These are phyloP conservation scores for Lophius americanus DNA, from an alignment of 2,797 vertebrate genomes.

Conservation along the genomic window DNA sequence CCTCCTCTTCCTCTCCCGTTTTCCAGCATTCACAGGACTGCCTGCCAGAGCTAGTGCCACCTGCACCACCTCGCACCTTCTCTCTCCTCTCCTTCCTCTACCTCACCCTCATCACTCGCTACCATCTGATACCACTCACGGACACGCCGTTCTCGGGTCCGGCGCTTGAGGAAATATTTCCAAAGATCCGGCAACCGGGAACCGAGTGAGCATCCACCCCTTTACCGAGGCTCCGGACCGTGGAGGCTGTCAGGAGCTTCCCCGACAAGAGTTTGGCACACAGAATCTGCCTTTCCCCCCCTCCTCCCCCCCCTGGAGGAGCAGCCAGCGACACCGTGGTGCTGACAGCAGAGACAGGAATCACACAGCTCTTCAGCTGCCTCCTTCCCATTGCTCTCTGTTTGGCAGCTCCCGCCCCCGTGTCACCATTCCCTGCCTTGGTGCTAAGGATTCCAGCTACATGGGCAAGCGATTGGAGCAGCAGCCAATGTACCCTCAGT, in stretches of 20 bases:
- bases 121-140: conserved; percentile 46
- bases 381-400: conserved; percentile 58
- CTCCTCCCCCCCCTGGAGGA: conserved; percentile 32
- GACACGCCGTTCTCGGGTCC: conserved; percentile 41
- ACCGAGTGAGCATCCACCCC: conserved; percentile 51
- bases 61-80: conserved; percentile 60
- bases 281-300: conserved; percentile 46
- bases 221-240: conserved; percentile 44
- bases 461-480: conserved; percentile 99
- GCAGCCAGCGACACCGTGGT: conserved; percentile 48
- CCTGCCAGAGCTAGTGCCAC: conserved; percentile 66
- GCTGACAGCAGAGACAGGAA: conserved; percentile 57
- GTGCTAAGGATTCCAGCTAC: conserved; percentile 96
- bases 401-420: conserved; percentile 69
- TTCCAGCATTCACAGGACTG: conserved; percentile 58
- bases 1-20: conserved; percentile 68
- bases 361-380: conserved; percentile 45
- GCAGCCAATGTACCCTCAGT: conserved; percentile 99
- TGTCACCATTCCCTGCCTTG: conserved; percentile 87
- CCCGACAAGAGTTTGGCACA: conserved; percentile 39
- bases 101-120: conserved; percentile 63
- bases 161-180: conserved; percentile 74
- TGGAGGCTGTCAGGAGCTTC: conserved; percentile 39
- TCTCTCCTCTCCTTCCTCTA: conserved; percentile 62
- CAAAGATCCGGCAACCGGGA: conserved; percentile 46